Evolutionary conservation across 1,140 invertebrate genomes (phyloP), one percentile per base, ranked within the genome.

Genomic region (Megalonaias nervosa): DNA sequence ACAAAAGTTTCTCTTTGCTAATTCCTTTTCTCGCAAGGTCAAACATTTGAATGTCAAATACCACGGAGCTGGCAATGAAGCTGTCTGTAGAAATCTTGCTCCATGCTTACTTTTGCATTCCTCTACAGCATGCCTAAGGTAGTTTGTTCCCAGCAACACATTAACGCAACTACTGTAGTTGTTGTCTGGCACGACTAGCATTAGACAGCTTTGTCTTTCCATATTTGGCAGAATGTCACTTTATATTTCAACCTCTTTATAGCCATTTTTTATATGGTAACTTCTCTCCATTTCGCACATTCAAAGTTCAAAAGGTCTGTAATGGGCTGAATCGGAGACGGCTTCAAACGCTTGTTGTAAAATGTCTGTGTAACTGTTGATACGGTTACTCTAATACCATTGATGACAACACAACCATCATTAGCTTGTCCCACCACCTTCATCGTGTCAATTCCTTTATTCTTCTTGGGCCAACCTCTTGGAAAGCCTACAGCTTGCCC

Each of bases 251-350:
- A 56, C 61, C 57, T 81, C 74, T 21, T 77, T 74, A 60, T 69
- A 77, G 21, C 79, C 75, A n/a, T n/a, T n/a, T n/a, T n/a, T 2
- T 31, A n/a, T n/a, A 81, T 14, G 79, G 75, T 69, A 81, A 65
- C 11, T 13, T 26, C 16, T 57, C 15, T 66, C 79, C 79, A n/a
- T 64, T 68, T 60, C 16, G 67, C 71, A 71, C 62, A 75, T 65
- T 71, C 65, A 62, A 72, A 60, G 19, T 79, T 59, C 61, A 75
- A 72, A 48, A 74, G 67, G 21, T 73, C 62, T 31, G 15, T 59
- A 6, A 79, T n/a, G 1, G 57, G 69, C 19, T 66, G 60, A n/a
- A 75, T 31, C 12, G 60, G 13, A n/a, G 69, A 38, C 21, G 73
- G n/a, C 48, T 64, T 55, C 3, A 81, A 67, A 66, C 74, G 15